Percentiles rank a stretch among this genome's conserved stretches.
Evolutionary conservation across 2,113 vertebrate species (phyloP).

Genomic region (Peromyscus maniculatus): DNA sequence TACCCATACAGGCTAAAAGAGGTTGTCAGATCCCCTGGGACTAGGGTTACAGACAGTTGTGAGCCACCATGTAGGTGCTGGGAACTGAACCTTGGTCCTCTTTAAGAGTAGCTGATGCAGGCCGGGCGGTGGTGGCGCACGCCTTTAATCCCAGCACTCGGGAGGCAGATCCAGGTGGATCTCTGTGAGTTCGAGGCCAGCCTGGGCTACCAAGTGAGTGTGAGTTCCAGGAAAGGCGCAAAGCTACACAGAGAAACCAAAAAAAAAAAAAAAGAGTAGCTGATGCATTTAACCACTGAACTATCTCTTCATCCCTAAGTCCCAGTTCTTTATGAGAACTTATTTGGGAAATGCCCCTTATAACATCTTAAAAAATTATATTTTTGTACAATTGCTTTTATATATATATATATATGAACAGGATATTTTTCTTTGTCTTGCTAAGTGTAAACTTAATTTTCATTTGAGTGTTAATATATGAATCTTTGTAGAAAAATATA

Average conservation of each 20-base stretch:
- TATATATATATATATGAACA: not conserved
- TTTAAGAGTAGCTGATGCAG: not conserved
- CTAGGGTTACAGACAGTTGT: not conserved
- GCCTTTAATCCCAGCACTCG: too few species aligned
- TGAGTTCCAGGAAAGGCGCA: too few species aligned
- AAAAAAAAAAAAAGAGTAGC: not conserved
- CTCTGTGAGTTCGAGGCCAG: too few species aligned
- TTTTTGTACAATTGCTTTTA: not conserved
- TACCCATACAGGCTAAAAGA: not conserved
- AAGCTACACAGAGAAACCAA: too few species aligned
- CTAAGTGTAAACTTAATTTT: not conserved
- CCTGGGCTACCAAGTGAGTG: too few species aligned
- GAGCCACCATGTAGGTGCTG: not conserved
- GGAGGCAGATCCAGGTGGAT: too few species aligned
- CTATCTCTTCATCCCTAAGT: not conserved
- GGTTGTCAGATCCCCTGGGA: not conserved
- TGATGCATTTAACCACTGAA: not conserved
- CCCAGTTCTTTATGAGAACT: not conserved
- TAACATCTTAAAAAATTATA: slow-evolving; percentile 13
- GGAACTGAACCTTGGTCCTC: not conserved
- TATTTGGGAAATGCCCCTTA: not conserved
- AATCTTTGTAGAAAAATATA: slow-evolving; percentile 14
- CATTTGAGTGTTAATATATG: not conserved
- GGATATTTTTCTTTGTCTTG: slow-evolving; percentile 18
- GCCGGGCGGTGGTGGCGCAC: too few species aligned